Percentiles rank a stretch among this genome's conserved stretches.
Conservation (phyloP, 2,888 invertebrate genomes). For the Plusia festucae region DNA sequence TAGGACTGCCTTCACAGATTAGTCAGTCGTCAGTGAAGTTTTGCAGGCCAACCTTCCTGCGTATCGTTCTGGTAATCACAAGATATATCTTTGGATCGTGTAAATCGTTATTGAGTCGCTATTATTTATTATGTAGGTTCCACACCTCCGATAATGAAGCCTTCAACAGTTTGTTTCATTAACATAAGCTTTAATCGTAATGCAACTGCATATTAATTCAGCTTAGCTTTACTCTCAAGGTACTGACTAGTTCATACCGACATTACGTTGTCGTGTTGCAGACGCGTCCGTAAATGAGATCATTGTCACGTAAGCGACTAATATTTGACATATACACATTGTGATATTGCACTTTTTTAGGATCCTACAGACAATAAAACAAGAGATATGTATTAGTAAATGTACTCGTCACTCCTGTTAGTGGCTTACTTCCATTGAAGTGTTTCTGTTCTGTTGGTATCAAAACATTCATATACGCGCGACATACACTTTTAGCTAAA, state of each 20-base stretch:
- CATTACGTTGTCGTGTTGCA: conserved; percentile 18
- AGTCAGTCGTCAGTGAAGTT: conserved; percentile 1
- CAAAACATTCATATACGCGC: conserved; percentile 82
- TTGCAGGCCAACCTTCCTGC: too few relatives aligned
- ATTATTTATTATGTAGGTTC: neutral
- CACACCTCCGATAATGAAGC: neutral
- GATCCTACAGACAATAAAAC: neutral
- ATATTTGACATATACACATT: conserved; percentile 1
- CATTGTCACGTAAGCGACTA: conserved; percentile 1
- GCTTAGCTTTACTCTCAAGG: conserved; percentile 2
- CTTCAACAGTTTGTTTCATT: conserved; percentile 1
- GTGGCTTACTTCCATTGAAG: conserved; percentile 13
- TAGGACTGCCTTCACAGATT: neutral
- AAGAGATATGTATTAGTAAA: neutral
- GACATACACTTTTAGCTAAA: conserved; percentile 83
- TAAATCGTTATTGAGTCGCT: too few relatives aligned
- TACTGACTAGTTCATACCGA: conserved; percentile 20
- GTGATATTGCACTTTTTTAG: neutral
- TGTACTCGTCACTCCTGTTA: neutral
- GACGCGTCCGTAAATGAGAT: neutral
- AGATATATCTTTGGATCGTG: too few relatives aligned
- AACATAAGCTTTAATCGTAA: neutral
- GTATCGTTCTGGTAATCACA: too few relatives aligned
- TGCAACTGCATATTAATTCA: conserved; percentile 29
- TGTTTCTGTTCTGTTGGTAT: conserved; percentile 6